phyloP scores from a whole-genome alignment of 2,888 invertebrate genomes.

The Linyphia triangularis region DNA sequence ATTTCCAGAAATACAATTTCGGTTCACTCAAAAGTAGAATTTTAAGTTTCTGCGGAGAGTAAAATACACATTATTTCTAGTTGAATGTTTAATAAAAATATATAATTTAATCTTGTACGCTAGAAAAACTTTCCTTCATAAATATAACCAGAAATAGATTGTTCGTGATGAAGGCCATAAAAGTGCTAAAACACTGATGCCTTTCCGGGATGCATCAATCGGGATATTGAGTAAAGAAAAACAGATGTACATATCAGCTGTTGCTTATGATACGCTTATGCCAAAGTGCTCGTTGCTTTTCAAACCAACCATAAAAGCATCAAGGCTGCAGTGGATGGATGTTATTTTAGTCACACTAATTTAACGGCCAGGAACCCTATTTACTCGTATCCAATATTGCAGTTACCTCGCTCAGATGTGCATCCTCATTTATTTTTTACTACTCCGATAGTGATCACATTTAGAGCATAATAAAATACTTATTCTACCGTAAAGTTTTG shows the following conservation, averaged over 20 bases:
- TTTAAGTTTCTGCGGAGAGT: too few species aligned
- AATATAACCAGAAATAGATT: background rate
- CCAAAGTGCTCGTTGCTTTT: background rate
- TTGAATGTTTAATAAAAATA: too few species aligned
- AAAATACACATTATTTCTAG: too few species aligned
- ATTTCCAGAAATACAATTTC: too few species aligned
- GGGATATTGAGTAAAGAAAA: slow-evolving; percentile 14
- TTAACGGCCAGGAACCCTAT: background rate
- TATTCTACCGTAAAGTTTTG: too few species aligned
- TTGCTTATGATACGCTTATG: background rate
- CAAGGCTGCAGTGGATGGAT: background rate
- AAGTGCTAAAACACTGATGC: background rate
- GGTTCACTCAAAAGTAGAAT: too few species aligned
- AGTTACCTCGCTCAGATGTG: background rate
- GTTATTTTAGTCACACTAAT: slow-evolving; percentile 3
- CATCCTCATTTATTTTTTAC: background rate
- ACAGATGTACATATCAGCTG: slow-evolving; percentile 31
- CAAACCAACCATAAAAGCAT: slow-evolving; percentile 14
- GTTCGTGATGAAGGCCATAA: slow-evolving; percentile 34
- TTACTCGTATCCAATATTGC: background rate
- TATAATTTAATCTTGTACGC: too few species aligned
- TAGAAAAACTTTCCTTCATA: too few species aligned
- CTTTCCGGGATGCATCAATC: background rate
- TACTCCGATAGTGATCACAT: too few species aligned
- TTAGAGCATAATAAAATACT: too few species aligned